Percentiles rank a stretch among this genome's conserved stretches.
phyloP scores from a whole-genome alignment of 2,888 invertebrate genomes.

The Stramonita haemastoma region DNA sequence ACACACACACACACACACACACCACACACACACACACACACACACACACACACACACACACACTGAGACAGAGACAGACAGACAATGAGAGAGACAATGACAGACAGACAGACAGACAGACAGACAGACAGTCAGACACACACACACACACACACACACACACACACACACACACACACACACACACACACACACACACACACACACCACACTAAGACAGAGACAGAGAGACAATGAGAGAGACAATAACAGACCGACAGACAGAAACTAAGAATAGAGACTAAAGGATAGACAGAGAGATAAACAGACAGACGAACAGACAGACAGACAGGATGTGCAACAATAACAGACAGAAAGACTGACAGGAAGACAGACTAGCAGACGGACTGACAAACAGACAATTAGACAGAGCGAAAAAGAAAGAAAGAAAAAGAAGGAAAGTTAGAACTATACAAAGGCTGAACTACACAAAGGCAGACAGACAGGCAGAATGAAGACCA shows the following conservation, averaged over 20 bases:
- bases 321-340: no score
- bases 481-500: no score
- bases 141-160: neutral
- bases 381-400: no score
- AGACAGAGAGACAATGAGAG: no score
- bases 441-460: constrained; percentile 22
- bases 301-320: neutral
- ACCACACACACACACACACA: constrained; percentile 15
- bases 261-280: no score
- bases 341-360: neutral
- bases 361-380: no score
- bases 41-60: constrained; percentile 19
- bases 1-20: constrained; percentile 16
- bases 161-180: neutral
- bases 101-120: neutral
- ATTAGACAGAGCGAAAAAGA: constrained; percentile 26
- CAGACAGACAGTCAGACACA: neutral
- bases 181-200: constrained; percentile 10
- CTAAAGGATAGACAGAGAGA: neutral
- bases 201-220: no score
- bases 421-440: neutral
- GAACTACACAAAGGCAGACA: constrained; percentile 11
- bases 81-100: no score
- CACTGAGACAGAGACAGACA: no score
- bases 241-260: no score